Conservation (phyloP, 2,888 invertebrate species). For the Abrostola triplasia region DNA sequence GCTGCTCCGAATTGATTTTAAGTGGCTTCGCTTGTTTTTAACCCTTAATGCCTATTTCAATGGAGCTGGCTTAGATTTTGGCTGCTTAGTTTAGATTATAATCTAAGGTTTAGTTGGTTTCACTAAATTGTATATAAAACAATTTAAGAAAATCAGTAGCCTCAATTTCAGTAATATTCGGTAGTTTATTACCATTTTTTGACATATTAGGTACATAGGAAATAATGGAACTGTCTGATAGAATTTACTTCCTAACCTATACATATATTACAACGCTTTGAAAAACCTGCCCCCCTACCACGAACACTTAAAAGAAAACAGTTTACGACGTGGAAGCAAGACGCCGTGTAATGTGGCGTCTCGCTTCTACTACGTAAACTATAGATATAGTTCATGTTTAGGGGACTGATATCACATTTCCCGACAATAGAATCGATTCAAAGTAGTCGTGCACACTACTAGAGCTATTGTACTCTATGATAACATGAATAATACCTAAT, state of each 20-base stretch:
- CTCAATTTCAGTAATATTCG: too few species aligned
- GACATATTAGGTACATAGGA: too few species aligned
- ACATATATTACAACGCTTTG: background rate
- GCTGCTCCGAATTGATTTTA: conserved; percentile 54
- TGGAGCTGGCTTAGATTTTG: conserved; percentile 30
- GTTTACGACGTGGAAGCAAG: too few species aligned
- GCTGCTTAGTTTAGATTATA: conserved; percentile 19
- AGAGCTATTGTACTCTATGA: too few species aligned
- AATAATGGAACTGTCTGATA: too few species aligned
- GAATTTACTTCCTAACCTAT: background rate
- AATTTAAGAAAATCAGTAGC: background rate
- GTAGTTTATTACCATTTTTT: too few species aligned
- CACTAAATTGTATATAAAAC: background rate
- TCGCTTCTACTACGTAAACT: too few species aligned
- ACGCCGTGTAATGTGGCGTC: too few species aligned
- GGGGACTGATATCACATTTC: conserved; percentile 1
- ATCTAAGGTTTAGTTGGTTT: background rate
- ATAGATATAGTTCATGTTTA: too few species aligned
- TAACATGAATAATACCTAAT: too few species aligned
- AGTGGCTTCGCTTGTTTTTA: conserved; percentile 51
- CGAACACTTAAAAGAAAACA: too few species aligned
- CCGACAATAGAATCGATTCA: conserved; percentile 1
- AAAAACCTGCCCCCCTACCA: too few species aligned
- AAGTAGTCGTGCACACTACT: background rate
- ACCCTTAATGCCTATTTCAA: conserved; percentile 23